Conservation (phyloP, 2,113 vertebrate genomes). For the Semicossyphus pulcher region DNA sequence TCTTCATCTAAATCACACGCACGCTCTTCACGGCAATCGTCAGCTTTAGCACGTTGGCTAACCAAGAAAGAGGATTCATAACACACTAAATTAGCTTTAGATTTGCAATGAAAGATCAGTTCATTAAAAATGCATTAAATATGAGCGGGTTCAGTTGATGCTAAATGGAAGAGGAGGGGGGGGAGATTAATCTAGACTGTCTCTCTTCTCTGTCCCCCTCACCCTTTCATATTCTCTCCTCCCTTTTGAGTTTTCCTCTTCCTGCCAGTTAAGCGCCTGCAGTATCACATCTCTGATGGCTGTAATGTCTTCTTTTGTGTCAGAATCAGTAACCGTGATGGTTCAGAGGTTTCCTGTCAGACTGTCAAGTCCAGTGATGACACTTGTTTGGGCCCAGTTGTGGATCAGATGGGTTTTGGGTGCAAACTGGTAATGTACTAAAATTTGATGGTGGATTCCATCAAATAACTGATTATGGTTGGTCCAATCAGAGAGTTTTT, state of each 20-base stretch:
- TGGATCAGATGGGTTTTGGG: constrained; percentile 8
- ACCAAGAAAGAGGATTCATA: constrained; percentile 63
- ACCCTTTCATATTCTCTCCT: constrained; percentile 8
- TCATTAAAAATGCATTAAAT: constrained; percentile 81
- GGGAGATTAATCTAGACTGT: constrained; percentile 50
- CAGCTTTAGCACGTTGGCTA: constrained; percentile 55
- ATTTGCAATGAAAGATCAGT: constrained; percentile 78
- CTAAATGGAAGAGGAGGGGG: constrained; percentile 66
- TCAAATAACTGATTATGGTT: neutral
- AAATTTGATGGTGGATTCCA: too few species aligned
- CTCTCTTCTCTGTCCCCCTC: constrained; percentile 17
- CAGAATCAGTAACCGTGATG: constrained; percentile 7
- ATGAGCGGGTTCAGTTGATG: constrained; percentile 72
- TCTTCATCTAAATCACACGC: constrained; percentile 6
- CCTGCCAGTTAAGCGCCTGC: neutral
- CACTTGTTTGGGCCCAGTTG: neutral
- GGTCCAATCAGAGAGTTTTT: neutral
- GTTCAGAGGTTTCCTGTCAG: constrained; percentile 8
- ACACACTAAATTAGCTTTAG: constrained; percentile 70
- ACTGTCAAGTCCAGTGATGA: neutral
- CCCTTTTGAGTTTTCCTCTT: neutral
- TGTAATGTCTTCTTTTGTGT: constrained; percentile 17
- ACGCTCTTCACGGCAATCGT: constrained; percentile 13
- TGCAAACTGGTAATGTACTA: neutral
- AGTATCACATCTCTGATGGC: neutral